Percentiles rank a stretch among this genome's conserved stretches.
Conservation (phyloP, 2,113 vertebrate genomes). For the Catharus bicknelli region DNA sequence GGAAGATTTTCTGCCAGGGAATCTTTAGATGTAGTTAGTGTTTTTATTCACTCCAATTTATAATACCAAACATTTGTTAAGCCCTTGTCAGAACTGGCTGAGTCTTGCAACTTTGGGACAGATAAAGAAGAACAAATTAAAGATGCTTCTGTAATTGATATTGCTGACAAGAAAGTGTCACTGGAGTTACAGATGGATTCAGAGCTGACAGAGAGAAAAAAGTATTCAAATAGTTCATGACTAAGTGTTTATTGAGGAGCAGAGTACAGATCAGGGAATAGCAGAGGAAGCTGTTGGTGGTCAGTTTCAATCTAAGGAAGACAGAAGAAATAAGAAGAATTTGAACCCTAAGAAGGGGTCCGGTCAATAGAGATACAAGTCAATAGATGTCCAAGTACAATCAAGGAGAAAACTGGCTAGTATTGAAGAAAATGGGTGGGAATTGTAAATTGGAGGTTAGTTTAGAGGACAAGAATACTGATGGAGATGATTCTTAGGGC, state of each 20-base stretch:
- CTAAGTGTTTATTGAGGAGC: slow-evolving; percentile 22
- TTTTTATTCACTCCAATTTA: slow-evolving; percentile 1
- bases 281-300: slow-evolving; percentile 19
- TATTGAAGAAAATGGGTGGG: not conserved
- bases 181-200: slow-evolving; percentile 19
- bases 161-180: slow-evolving; percentile 20
- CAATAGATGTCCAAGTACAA: not conserved
- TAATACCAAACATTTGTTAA: not conserved
- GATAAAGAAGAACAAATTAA: slow-evolving; percentile 45
- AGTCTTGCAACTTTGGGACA: slow-evolving; percentile 7
- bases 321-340: not conserved
- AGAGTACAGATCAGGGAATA: not conserved
- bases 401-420: not conserved
- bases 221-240: slow-evolving; percentile 20
- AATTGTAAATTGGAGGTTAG: not conserved
- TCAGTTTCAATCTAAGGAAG: slow-evolving; percentile 26
- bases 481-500: not conserved
- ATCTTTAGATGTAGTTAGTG: not conserved
- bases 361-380: slow-evolving; percentile 8
- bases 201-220: slow-evolving; percentile 17
- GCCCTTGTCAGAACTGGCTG: not conserved
- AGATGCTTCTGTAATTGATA: slow-evolving; percentile 34
- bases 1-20: not conserved
- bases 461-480: not conserved
- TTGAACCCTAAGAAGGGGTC: not conserved